Evolutionary conservation across 1,140 invertebrate genomes (phyloP), one percentile per base, ranked within the genome.

Genomic region (Saccostrea glomerata): DNA sequence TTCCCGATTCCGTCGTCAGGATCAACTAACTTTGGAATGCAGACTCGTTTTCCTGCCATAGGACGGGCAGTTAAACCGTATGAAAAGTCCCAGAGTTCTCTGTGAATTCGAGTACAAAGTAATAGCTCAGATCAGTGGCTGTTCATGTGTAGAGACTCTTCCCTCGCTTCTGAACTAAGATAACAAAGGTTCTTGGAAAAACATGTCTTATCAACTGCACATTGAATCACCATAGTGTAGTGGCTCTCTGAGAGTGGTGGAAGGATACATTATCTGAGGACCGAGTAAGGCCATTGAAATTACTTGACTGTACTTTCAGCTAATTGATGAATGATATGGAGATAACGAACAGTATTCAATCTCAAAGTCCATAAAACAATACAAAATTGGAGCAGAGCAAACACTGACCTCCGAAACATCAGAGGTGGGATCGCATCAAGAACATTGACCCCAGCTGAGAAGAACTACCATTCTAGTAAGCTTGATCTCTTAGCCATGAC

Each of bases 31-130:
- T 36, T 36, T 36, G 30, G 30, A 36, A 36, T 1, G 2, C 30
- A 2, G 30, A 36, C 30, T 36, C 30, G 30, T 36, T 36, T 36
- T 36, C 2, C 30, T 36, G 30, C 30, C 30, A 36, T 2, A 2
- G 30, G 30, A 36, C 30, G 30, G 30, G 30, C 30, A 36, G 30
- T 36, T 1, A 36, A 36, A 36, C 30, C 30, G 0, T 36, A 36
- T 36, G 94, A 82, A 55, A 93, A 60, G 95, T 96, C 87, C 56
- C 96, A 0, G 96, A 96, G 2, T 89, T 96, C 36, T 93, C 58
- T 95, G 94, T 89, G 94, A 94, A 87, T 83, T 93, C 0, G 89
- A 91, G 88, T 95, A 95, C 89, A 92, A 56, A 88, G 5, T 77
- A 88, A 23, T 82, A 86, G n/a, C 89, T n/a, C n/a, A n/a, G n/a